Percentiles rank a stretch among this genome's conserved stretches.
Evolutionary conservation across 2,113 vertebrate species (phyloP).

Genomic region (Pterocles burchelli): DNA sequence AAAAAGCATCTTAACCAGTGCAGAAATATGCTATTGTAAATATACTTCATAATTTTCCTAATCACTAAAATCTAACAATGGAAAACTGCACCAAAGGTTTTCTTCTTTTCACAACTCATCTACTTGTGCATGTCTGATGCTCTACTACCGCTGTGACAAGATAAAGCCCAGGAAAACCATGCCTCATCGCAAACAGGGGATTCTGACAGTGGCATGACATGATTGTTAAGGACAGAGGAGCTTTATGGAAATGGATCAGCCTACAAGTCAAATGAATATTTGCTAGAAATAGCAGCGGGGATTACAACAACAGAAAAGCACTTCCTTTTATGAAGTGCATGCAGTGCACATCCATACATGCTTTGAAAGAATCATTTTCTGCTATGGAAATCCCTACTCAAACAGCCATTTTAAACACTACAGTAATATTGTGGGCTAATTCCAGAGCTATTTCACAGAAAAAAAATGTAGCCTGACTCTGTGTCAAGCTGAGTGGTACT

Average conservation of each 20-base stretch:
- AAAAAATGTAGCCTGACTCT: not conserved
- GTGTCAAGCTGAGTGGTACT: not conserved
- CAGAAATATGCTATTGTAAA: not conserved
- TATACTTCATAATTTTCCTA: not conserved
- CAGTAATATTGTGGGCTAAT: not conserved
- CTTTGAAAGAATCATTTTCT: slow-evolving; percentile 27
- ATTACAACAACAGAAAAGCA: slow-evolving; percentile 18
- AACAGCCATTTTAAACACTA: slow-evolving; percentile 5
- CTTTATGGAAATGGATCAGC: slow-evolving; percentile 36
- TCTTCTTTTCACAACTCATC: slow-evolving; percentile 2
- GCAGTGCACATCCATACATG: not conserved
- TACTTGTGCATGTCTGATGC: not conserved
- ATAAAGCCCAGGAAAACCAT: slow-evolving; percentile 25
- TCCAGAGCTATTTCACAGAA: not conserved
- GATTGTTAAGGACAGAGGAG: slow-evolving; percentile 35
- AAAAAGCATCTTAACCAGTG: not conserved
- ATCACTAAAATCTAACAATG: not conserved
- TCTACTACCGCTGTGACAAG: not conserved
- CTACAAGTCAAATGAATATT: slow-evolving; percentile 25
- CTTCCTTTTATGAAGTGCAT: slow-evolving; percentile 18
- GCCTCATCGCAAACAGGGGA: not conserved
- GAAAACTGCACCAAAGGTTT: not conserved
- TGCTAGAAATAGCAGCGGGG: slow-evolving; percentile 12
- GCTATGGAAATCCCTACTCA: slow-evolving; percentile 28
- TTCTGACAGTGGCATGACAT: not conserved